A percentile compares a stretch with the other conserved stretches of the same genome.
Conservation (phyloP, 2,113 vertebrate genomes). For the Notothenia rossii region DNA sequence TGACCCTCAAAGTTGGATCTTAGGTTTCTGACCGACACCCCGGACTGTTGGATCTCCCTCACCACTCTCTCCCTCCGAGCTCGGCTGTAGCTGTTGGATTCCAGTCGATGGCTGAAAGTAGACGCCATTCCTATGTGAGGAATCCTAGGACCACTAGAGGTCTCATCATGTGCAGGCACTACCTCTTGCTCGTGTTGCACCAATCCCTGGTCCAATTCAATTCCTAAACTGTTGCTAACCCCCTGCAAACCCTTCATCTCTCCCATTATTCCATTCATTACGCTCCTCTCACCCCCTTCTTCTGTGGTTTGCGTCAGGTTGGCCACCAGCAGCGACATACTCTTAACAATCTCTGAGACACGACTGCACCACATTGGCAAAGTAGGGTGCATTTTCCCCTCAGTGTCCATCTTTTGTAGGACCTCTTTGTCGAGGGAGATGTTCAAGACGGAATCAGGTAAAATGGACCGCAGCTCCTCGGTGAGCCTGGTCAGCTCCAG, state of each 20-base stretch:
- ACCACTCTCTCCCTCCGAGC: constrained; percentile 80
- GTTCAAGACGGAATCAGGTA: constrained; percentile 89
- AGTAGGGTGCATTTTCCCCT: constrained; percentile 65
- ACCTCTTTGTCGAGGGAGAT: constrained; percentile 88
- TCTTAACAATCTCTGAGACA: constrained; percentile 88
- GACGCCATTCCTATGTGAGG: constrained; percentile 79
- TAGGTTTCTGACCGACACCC: constrained; percentile 89
- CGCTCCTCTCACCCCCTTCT: constrained; percentile 15
- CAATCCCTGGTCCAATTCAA: constrained; percentile 8
- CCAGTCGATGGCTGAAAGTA: constrained; percentile 73
- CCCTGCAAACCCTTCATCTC: constrained; percentile 43
- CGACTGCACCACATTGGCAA: constrained; percentile 89
- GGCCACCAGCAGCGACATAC: constrained; percentile 84
- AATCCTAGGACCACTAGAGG: constrained; percentile 58
- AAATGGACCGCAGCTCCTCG: constrained; percentile 86
- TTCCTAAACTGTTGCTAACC: constrained; percentile 18
- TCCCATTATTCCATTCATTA: constrained; percentile 48
- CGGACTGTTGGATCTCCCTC: constrained; percentile 89
- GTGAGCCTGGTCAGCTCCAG: constrained; percentile 88
- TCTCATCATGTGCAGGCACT: constrained; percentile 2
- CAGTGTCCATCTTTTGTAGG: constrained; percentile 70
- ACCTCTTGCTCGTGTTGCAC: constrained; percentile 1
- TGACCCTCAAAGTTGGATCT: constrained; percentile 88
- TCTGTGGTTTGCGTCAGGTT: constrained; percentile 60
- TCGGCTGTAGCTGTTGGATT: constrained; percentile 60